Evolutionary conservation across 2,888 invertebrate species (phyloP), one percentile per base, ranked within the genome.

Genomic region (Melolontha melolontha): DNA sequence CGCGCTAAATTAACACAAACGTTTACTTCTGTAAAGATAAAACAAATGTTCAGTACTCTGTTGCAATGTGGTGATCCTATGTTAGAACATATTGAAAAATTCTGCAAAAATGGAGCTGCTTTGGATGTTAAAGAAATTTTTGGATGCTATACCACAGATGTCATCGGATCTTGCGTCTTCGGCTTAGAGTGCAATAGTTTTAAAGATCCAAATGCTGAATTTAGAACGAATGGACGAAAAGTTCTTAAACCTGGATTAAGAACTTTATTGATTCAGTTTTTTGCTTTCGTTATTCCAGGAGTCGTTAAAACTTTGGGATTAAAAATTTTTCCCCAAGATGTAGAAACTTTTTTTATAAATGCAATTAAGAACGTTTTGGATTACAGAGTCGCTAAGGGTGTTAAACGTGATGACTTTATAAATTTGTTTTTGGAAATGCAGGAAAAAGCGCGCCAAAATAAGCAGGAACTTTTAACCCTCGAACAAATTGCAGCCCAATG

Each of bases 381-480:
- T 55, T 16, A 55, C 5, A 55, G 55, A 34, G 22, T 12, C 41
- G 6, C 41, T 10, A 55, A 42, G 11, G 22, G 27, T 17, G 22
- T 55, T 17, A 41, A 40, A n/a, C 17, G 55, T 5, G 41, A 42
- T 17, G 55, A 55, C 22, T 55, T 55, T n/a, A 17, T 55, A n/a
- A 17, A 55, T n/a, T 41, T 41, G 12, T 55, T 55, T 17, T 11
- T 55, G 17, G 55, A 55, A 17, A 39, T 55, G 17, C 40, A 55
- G 22, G 8, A n/a, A 7, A 17, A 55, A 42, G 12, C 22, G 5
- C 6, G 10, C 4, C 11, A 1, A 55, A 27, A 22, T 22, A 55
- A 42, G 41, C 67, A 72, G 44, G 68, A 71, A 82, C 17, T 6
- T 8, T 34, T 34, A 6, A 55, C 55, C 2, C 5, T 41, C 7